phyloP scores from a whole-genome alignment of 1,140 invertebrate genomes.

The Elysia chlorotica region DNA sequence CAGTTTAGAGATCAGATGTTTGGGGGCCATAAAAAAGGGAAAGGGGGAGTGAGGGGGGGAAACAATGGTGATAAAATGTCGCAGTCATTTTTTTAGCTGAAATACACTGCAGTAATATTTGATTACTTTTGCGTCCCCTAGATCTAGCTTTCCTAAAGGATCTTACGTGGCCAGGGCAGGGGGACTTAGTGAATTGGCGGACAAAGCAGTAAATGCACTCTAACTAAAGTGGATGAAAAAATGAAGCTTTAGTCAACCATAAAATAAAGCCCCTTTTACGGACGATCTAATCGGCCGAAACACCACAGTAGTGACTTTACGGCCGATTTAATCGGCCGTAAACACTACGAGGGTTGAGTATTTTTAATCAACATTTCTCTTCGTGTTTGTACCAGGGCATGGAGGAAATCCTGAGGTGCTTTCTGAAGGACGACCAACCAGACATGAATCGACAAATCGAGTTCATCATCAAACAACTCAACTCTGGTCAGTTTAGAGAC shows the following conservation, averaged over 20 bases:
- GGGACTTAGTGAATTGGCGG: too few species aligned
- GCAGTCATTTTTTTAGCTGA: not conserved
- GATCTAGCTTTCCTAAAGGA: not conserved
- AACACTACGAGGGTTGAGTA: too few species aligned
- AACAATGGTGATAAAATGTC: not conserved
- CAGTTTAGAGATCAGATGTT: constrained; percentile 7
- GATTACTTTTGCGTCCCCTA: not conserved
- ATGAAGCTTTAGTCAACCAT: too few species aligned
- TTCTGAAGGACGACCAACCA: constrained; percentile 60
- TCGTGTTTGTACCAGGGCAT: constrained; percentile 44
- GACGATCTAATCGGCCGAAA: too few species aligned
- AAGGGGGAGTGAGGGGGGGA: not conserved
- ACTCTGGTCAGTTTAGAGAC: constrained; percentile 46
- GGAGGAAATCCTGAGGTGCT: constrained; percentile 64
- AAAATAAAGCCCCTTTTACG: too few species aligned
- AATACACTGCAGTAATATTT: not conserved
- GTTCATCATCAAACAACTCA: constrained; percentile 64
- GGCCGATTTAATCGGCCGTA: too few species aligned
- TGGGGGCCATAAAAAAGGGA: not conserved
- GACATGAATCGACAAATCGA: constrained; percentile 64
- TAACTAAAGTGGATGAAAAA: too few species aligned
- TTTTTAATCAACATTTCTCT: too few species aligned
- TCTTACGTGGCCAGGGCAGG: not conserved
- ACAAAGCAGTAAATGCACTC: too few species aligned
- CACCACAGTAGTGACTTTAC: too few species aligned